Evolutionary conservation across 2,888 invertebrate genomes (phyloP), one percentile per base, ranked within the genome.

Genomic region (Ochropleura plecta): DNA sequence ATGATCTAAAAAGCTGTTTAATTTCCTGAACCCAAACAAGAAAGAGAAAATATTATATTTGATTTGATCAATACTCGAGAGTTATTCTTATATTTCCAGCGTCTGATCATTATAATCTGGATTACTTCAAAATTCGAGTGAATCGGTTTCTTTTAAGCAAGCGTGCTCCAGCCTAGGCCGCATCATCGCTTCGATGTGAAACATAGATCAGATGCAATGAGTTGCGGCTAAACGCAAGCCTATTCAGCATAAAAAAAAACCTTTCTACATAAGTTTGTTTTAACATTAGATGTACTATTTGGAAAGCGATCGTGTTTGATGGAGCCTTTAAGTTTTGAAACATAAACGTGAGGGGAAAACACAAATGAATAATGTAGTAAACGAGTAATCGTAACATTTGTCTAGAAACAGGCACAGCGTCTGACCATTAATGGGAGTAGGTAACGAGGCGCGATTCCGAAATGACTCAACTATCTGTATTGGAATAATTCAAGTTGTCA

Each of bases 361-460:
- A 44, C 67, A 57, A 10, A 62, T 73, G 40, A 64, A 57, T 84
- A 44, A 84, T 72, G 63, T 20, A 60, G 40, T 55, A 14, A 48
- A 6, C 1, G 7, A 57, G 16, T 42, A 10, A 60, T 62, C 42
- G n/a, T 62, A 44, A 48, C 40, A 30, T 55, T 64, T 57, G 18
- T 71, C 30, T 51, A 64, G 67, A 83, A 78, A 71, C 59, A 53
- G 79, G 59, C 8, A 82, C 82, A 78, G 67, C 78, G 67, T 82
- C 30, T 78, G n/a, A 83, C 63, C 79, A 71, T 59, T 68, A 70
- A 68, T 46, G 53, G 64, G 57, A 40, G 6, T 44, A 51, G 40
- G 14, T 66, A 51, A 49, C 30, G 48, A 53, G 30, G 49, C 20
- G 8, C 16, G 49, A 62, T 62, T 60, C 12, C 4, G 42, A 68